Percentiles rank a stretch among this genome's conserved stretches.
These are phyloP conservation scores for Chironomus riparius DNA, from an alignment of 2,888 invertebrate species.

Conservation along the genomic window DNA sequence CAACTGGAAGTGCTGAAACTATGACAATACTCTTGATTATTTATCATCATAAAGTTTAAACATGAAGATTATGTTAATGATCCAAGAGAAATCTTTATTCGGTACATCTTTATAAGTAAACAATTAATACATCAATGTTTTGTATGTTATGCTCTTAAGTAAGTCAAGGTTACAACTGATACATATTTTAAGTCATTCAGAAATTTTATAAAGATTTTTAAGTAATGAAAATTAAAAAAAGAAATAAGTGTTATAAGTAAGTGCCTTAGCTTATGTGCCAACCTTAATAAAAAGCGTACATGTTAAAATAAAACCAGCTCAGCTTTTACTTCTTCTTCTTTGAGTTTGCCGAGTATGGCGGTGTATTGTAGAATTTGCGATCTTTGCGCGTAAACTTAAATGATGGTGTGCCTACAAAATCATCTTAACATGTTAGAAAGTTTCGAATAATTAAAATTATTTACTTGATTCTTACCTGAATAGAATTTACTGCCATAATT, in stretches of 20 bases:
- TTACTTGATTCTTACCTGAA: neutral
- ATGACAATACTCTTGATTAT: too few species aligned
- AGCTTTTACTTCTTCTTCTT: constrained; percentile 5
- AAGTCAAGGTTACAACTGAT: neutral
- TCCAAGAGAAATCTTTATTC: neutral
- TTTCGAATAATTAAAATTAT: neutral
- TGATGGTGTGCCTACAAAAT: constrained; percentile 37
- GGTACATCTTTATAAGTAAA: neutral
- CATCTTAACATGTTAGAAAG: neutral
- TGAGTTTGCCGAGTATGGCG: constrained; percentile 7
- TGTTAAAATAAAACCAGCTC: neutral
- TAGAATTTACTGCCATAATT: constrained; percentile 32
- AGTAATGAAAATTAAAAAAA: neutral
- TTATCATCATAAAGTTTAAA: too few species aligned
- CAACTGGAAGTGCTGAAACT: too few species aligned
- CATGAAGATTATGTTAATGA: too few species aligned
- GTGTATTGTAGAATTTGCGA: constrained; percentile 28
- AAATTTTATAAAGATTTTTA: too few species aligned
- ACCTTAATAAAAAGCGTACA: neutral
- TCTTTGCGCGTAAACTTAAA: constrained; percentile 33
- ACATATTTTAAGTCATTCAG: too few species aligned
- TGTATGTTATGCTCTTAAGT: neutral
- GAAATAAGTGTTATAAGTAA: neutral
- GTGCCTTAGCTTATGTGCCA: neutral
- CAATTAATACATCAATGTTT: neutral